A percentile compares a stretch with the other conserved stretches of the same genome.
Conservation (phyloP, 2,888 invertebrate species). For the Villa cingulata region DNA sequence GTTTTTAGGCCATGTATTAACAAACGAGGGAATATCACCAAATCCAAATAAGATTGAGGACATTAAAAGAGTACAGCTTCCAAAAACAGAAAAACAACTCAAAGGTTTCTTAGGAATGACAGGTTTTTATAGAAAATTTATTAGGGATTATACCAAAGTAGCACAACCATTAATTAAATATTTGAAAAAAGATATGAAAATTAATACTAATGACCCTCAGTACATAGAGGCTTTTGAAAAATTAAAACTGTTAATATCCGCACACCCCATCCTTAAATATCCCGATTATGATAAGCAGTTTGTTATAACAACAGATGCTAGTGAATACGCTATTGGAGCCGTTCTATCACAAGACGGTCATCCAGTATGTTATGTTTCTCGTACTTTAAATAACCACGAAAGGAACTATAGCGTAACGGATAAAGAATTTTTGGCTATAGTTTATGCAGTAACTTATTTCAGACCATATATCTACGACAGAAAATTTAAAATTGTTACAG, state of each 20-base stretch:
- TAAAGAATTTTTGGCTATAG: neutral
- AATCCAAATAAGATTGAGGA: neutral
- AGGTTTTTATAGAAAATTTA: conserved; percentile 5
- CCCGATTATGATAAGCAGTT: conserved; percentile 5
- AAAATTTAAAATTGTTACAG: neutral
- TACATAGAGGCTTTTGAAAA: conserved; percentile 10
- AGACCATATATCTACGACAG: conserved; percentile 3
- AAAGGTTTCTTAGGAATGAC: too few species aligned
- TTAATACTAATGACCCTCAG: neutral
- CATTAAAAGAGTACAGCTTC: neutral
- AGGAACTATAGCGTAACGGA: neutral
- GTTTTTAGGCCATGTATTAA: neutral
- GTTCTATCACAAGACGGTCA: conserved; percentile 8
- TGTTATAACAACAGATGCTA: conserved; percentile 5
- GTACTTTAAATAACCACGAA: neutral
- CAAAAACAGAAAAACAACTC: neutral
- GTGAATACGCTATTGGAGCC: conserved; percentile 6
- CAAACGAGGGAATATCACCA: neutral
- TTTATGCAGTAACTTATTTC: conserved; percentile 1
- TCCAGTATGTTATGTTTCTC: neutral
- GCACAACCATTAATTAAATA: neutral
- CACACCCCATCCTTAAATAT: conserved; percentile 3
- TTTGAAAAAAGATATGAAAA: neutral
- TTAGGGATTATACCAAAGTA: conserved; percentile 7
- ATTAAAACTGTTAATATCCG: neutral